These are phyloP conservation scores for Leptinotarsa rubiginosa DNA, from an alignment of 2,888 invertebrate genomes.

Conservation along the genomic window DNA sequence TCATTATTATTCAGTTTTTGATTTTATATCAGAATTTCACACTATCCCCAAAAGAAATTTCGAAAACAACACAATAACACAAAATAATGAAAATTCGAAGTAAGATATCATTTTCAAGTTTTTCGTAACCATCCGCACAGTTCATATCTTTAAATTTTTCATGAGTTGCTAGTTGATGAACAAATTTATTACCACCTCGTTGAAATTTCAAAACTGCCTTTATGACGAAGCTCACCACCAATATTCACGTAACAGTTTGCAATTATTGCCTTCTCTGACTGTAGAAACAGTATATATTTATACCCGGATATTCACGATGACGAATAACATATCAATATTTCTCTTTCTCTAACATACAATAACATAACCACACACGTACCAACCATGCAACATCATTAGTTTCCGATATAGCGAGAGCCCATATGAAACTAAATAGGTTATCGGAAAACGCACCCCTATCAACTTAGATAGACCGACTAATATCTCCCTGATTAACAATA, in stretches of 20 bases:
- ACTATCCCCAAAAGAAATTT: too few relatives aligned
- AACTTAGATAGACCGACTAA: conserved; percentile 48
- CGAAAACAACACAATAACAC: too few relatives aligned
- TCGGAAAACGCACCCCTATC: conserved; percentile 40
- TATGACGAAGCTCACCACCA: background rate
- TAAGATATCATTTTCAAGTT: too few relatives aligned
- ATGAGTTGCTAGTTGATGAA: too few relatives aligned
- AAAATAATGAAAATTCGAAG: too few relatives aligned
- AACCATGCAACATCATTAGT: conserved; percentile 4
- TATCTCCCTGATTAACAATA: conserved; percentile 60
- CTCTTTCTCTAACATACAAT: conserved; percentile 10
- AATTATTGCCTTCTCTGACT: background rate
- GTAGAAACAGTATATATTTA: background rate
- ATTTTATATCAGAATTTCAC: too few relatives aligned
- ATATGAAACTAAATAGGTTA: conserved; percentile 44
- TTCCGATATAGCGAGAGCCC: conserved; percentile 34
- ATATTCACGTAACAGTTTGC: background rate
- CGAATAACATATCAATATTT: conserved; percentile 7
- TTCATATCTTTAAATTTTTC: too few relatives aligned
- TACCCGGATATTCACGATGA: background rate
- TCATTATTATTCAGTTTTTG: too few relatives aligned
- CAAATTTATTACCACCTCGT: too few relatives aligned
- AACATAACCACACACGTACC: background rate
- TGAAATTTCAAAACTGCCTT: too few relatives aligned
- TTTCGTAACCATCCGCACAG: too few relatives aligned